Conservation (phyloP, 53 echinoderm and acorn worm species). For the Echinarachnius parma region DNA sequence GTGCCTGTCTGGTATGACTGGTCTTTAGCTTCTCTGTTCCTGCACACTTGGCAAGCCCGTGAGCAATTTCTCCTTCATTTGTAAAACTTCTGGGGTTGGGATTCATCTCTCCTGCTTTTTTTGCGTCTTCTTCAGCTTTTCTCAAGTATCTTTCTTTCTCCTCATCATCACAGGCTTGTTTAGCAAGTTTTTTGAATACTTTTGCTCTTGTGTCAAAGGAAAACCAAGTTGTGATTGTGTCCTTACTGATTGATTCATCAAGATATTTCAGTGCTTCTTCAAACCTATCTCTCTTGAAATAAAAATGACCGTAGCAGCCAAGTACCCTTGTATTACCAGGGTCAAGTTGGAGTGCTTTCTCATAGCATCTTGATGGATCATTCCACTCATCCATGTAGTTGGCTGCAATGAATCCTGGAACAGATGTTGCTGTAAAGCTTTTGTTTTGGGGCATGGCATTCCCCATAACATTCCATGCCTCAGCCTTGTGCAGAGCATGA, state of each 20-base stretch:
- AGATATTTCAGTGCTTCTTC: slow-evolving; percentile 1
- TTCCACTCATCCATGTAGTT: slow-evolving; percentile 6
- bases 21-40: background rate
- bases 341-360: slow-evolving; percentile 22
- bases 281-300: background rate
- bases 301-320: slow-evolving; percentile 6
- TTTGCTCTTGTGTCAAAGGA: background rate
- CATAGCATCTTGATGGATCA: slow-evolving; percentile 6
- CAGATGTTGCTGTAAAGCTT: background rate
- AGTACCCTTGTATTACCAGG: slow-evolving; percentile 18
- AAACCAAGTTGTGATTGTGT: slow-evolving; percentile 23
- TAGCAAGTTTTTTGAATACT: background rate
- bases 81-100: slow-evolving; percentile 5
- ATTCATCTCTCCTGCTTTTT: background rate
- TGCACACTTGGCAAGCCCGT: background rate
- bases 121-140: background rate
- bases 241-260: slow-evolving; percentile 9
- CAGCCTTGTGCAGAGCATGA: slow-evolving; percentile 12
- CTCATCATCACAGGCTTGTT: background rate
- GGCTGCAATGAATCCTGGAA: background rate
- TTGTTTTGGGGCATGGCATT: slow-evolving; percentile 1
- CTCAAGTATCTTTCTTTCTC: background rate
- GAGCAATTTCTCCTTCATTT: background rate
- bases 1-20: background rate
- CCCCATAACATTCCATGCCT: slow-evolving; percentile 29